Base-by-base conservation (phyloP, 1,140 invertebrate species). In the Dendrolimus punctatus region DNA sequence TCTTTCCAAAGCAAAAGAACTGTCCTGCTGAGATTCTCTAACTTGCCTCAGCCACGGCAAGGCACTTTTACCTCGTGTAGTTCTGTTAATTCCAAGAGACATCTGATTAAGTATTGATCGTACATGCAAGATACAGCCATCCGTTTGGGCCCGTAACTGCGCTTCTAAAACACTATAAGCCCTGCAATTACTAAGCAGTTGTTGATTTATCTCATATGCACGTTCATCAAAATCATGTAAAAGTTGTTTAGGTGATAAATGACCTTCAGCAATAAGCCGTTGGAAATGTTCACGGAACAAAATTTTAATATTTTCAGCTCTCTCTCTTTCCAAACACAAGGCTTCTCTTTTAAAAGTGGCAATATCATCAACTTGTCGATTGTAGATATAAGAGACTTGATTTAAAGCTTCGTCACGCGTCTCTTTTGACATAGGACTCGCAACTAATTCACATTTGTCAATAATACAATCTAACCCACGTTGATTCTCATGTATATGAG, bases 151-250 rank as follows among this genome's bases (percentile, higher is more conserved):
- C 9, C 64, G 66, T 48, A 85, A 60, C 43, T 73, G 65, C 8
- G 59, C 68, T 51, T 73, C 72, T 40, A 82, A 56, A 50, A 80
- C 68, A 9, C 58, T 47, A 53, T 76, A 80, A 6, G 73, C 71
- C 58, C 74, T 68, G 37, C 45, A 64, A 55, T 85, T 85, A 57
- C 74, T 81, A 7, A 81, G 46, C 47, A 82, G 50, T 52, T 85
- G 81, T 55, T 81, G 76, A 62, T 85, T 85, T 37, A 80, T 73
- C 48, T 76, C 73, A 60, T 73, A 81, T 3, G 73, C 73, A 6
- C 60, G 61, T 55, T 78, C 66, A 62, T 85, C 81, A 55, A 82
- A 80, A 40, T 81, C 71, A 50, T 80, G 68, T 8, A 82, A 42
- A 40, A 82, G 55, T 41, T 71, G 64, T 60, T 73, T 76, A 1